Base-by-base conservation (phyloP, 2,797 vertebrate genomes). In the Pyrocephalus nanus region DNA sequence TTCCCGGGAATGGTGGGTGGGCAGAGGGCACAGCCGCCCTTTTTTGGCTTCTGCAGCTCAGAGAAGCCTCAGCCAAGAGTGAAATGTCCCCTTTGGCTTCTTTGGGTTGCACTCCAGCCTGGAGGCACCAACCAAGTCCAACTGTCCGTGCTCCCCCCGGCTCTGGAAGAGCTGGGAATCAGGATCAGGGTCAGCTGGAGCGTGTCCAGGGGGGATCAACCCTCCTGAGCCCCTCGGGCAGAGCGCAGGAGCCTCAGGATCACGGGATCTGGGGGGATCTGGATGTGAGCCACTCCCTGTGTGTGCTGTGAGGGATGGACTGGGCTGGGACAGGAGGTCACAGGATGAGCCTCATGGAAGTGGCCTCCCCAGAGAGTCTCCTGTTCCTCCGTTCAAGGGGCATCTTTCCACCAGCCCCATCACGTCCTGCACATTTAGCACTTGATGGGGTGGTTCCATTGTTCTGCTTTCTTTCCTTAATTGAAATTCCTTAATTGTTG, bases 201-300 rank as follows among this genome's bases (percentile, higher is more conserved):
- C 55, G 62, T 77, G 86, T 82, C 76, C 89, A 61, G 72, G 70
- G 81, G 76, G 82, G 64, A 86, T 55, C 57, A 90, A 74, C n/a
- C 67, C 72, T 73, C 64, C 62, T 66, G 67, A 61, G 43, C 1
- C 6, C 25, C 42, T 83, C 48, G 34, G 43, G 12, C 11, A 78
- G 62, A 78, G 55, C 16, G 54, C 1, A 0, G 51, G 2, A 1
- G 36, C 23, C 47, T 92, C 3, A 0, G 51, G 42, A 48, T 51
- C 17, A 2, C 17, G 21, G 27, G 30, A 60, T 40, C 25, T 18
- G 62, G 62, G 11, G 15, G 19, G 38, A 62, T 54, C 50, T 54
- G 50, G 50, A 32, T 25, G 43, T 80, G 43, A 79, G 18, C 48
- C 62, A 30, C 15, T 26, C 27, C 22, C 12, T 48, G 40, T 48